Evolutionary conservation across 2,888 invertebrate species (phyloP).

Genomic region (Netelia virgata): DNA sequence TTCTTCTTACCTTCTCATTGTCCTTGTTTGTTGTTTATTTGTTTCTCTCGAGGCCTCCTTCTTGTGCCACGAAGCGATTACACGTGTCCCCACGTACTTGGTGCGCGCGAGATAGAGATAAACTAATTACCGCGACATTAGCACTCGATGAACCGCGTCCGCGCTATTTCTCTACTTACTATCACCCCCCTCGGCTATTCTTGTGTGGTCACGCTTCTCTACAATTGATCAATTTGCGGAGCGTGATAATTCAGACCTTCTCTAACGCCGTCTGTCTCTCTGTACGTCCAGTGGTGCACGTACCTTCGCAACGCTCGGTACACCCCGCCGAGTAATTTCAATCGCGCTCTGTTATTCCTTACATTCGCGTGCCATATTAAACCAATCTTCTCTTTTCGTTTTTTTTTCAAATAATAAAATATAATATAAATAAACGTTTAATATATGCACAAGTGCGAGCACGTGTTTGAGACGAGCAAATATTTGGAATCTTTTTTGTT

Average conservation of each 20-base stretch:
- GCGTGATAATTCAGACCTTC: background rate
- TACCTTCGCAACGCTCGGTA: too few relatives aligned
- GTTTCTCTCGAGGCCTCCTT: background rate
- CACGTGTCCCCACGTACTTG: background rate
- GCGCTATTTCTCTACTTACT: constrained; percentile 8
- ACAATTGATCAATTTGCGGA: constrained; percentile 31
- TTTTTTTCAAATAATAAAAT: background rate
- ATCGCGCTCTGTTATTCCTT: too few relatives aligned
- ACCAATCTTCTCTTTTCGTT: background rate
- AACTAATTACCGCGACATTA: constrained; percentile 54
- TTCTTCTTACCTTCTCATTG: background rate
- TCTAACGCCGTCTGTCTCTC: too few relatives aligned
- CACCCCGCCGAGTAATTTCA: too few relatives aligned
- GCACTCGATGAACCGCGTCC: constrained; percentile 55
- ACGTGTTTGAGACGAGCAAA: background rate
- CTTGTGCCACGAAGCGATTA: constrained; percentile 2
- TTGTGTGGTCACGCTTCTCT: background rate
- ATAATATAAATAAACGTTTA: too few relatives aligned
- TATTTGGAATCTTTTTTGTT: constrained; percentile 14
- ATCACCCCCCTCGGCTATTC: constrained; percentile 5
- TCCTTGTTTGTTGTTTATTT: background rate
- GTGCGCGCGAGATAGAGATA: constrained; percentile 25
- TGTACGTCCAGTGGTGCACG: background rate
- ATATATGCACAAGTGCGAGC: too few relatives aligned
- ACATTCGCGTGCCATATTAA: background rate